A percentile compares a stretch with the other conserved stretches of the same genome.
These are phyloP conservation scores for Liposcelis brunnea DNA, from an alignment of 2,888 invertebrate genomes.

Conservation along the genomic window DNA sequence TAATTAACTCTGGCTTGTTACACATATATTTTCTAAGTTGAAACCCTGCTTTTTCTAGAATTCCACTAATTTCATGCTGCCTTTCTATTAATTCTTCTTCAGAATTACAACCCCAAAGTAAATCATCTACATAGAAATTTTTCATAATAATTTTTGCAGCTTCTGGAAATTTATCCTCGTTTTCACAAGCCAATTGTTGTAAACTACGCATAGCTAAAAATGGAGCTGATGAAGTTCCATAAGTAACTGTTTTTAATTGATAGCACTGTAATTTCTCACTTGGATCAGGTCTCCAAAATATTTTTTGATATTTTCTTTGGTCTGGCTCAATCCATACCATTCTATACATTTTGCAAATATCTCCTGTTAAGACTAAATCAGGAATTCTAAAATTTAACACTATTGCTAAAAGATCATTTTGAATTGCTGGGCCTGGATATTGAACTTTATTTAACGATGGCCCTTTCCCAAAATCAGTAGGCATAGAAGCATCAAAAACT, in stretches of 20 bases:
- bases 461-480: conserved; percentile 10
- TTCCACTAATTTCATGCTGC: conserved; percentile 5
- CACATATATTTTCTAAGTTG: conserved; percentile 12
- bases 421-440: conserved; percentile 20
- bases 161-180: conserved; percentile 16
- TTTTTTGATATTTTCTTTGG: conserved; percentile 17
- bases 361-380: conserved; percentile 17
- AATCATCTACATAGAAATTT: conserved; percentile 17
- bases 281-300: conserved; percentile 17
- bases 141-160: conserved; percentile 14
- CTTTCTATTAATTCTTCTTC: not conserved
- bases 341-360: conserved; percentile 21
- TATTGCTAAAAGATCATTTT: conserved; percentile 19
- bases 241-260: conserved; percentile 17
- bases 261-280: conserved; percentile 14
- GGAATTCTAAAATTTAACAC: not conserved
- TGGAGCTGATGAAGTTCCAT: conserved; percentile 17
- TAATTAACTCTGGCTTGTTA: conserved; percentile 11
- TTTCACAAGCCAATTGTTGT: conserved; percentile 14
- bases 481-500: not conserved
- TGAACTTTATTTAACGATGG: not conserved
- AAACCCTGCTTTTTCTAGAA: conserved; percentile 10
- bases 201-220: conserved; percentile 16
- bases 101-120: conserved; percentile 1
- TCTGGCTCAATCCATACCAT: conserved; percentile 17